Evolutionary conservation across 2,113 vertebrate species (phyloP), one percentile per base, ranked within the genome.

Genomic region (Clupea harengus): DNA sequence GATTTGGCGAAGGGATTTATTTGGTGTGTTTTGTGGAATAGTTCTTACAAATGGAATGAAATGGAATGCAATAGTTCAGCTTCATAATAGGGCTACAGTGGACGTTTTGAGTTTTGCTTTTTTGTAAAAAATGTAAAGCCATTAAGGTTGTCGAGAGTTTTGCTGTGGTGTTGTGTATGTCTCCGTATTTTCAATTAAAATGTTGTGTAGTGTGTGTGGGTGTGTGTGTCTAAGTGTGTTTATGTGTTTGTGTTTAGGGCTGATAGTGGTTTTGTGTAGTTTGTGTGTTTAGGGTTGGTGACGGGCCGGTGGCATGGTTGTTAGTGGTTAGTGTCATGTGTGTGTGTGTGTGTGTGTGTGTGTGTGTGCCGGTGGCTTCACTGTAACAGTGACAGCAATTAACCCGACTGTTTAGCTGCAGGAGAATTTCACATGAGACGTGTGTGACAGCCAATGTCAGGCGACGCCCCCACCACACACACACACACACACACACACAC

Each of bases 351-450:
- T 54, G 85, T 52, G 86, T 85, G 84, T 72, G 81, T 32, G 83
- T 85, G 85, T 86, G 84, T 86, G 89, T 92, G 92, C 97, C 97
- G 96, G 95, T 96, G 96, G 96, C 97, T 32, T 97, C 97, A 96
- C 97, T 97, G 97, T 97, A 97, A 97, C 97, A 98, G 97, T 98
- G 97, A 98, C 98, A 98, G 98, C 98, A 99, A 99, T 99, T 99
- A 99, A 99, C 97, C 98, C 97, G 96, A 96, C 97, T 97, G 96
- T 97, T 97, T 98, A 97, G 98, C 97, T 97, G 96, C 95, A 97
- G 98, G 97, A 98, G 97, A 98, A 97, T 96, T 95, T 95, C 96
- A 96, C 96, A 98, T 98, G 97, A 97, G 96, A 96, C 96, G 96
- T 96, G 96, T 97, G 95, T 99, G 98, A 98, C 98, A 98, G 98